Evolutionary conservation across 2,888 invertebrate genomes (phyloP).

Genomic region (Apeira syringaria): DNA sequence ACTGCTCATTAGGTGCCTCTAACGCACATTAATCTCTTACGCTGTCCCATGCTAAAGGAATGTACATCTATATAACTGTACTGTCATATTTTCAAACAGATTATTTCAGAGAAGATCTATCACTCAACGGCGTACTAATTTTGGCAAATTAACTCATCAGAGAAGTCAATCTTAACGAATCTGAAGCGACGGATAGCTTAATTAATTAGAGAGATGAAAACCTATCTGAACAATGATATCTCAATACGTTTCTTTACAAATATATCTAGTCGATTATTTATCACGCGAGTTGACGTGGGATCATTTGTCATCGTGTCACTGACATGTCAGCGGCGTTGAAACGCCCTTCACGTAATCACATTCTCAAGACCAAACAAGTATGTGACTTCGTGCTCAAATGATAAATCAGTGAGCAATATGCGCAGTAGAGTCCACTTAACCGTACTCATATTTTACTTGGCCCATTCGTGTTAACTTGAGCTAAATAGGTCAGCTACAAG

Average conservation of each 20-base stretch:
- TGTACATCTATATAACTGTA: slow-evolving; percentile 30
- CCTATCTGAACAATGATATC: slow-evolving; percentile 16
- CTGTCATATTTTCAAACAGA: slow-evolving; percentile 28
- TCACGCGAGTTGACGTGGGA: slow-evolving; percentile 21
- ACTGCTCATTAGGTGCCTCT: slow-evolving; percentile 74
- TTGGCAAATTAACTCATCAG: slow-evolving; percentile 14
- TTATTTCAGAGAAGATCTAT: slow-evolving; percentile 14
- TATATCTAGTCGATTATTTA: slow-evolving; percentile 3
- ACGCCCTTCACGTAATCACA: slow-evolving; percentile 67
- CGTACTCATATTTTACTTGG: no score
- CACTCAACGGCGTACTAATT: slow-evolving; percentile 7
- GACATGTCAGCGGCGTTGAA: slow-evolving; percentile 61
- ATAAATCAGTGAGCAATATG: no score
- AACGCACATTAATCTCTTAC: slow-evolving; percentile 70
- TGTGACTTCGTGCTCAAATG: no score
- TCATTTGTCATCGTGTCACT: slow-evolving; percentile 75
- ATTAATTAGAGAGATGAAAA: slow-evolving; percentile 11
- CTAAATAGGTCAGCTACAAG: no score
- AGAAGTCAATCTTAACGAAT: slow-evolving; percentile 1
- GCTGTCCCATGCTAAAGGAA: slow-evolving; percentile 45
- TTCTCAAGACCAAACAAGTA: slow-evolving; percentile 35
- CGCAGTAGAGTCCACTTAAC: no score
- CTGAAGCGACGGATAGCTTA: slow-evolving; percentile 9
- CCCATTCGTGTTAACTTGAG: no score
- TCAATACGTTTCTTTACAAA: slow-evolving; percentile 16